Base-by-base conservation (phyloP, 1,140 invertebrate species). In the Sarcophaga bullata region DNA sequence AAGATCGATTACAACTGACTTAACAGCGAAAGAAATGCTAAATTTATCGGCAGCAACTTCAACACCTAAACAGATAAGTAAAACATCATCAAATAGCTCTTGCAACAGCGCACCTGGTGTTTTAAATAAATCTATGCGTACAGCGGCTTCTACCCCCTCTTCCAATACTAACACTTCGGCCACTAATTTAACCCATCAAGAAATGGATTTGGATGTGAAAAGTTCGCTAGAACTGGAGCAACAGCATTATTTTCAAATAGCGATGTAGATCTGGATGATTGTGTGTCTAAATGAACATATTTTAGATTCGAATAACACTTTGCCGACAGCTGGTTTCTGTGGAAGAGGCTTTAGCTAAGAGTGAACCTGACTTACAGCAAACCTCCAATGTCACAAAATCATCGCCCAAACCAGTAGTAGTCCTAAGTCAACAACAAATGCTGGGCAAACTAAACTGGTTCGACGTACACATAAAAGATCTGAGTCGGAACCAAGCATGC, bases 201-300 rank as follows among this genome's bases (percentile, higher is more conserved):
- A 90, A 49, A 85, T 86, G 50, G 87, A 91, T 49, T 80, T 92
- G 9, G 84, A 92, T 76, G 91, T 91, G 9, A 92, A 92, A 83
- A 87, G 88, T 62, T 90, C 88, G 0, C 86, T 91, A 25, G 92
- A 91, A 80, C 90, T 84, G 92, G 93, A 47, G 92, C 94, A 1
- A 94, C 95, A 17, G 94, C 95, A 1, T 94, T 97, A 52, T 96
- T 97, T 89, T 96, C 96, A 1, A 97, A 98, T 86, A 97, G 96
- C 87, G 95, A 95, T n/a, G 95, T 97, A 0, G 96, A 96, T 89
- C 90, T 96, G 48, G 95, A 95, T 84, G 95, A 95, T n/a, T 85
- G 94, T 95, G 0, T 95, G 93, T 86, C 90, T 96, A 3, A 95
- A 96, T 86, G 95, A 96, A 85, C 93, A 94, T 84, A 91, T 95